A percentile compares a stretch with the other conserved stretches of the same genome.
Evolutionary conservation across 2,888 invertebrate genomes (phyloP).

Genomic region (Chloroclystis v-ata): DNA sequence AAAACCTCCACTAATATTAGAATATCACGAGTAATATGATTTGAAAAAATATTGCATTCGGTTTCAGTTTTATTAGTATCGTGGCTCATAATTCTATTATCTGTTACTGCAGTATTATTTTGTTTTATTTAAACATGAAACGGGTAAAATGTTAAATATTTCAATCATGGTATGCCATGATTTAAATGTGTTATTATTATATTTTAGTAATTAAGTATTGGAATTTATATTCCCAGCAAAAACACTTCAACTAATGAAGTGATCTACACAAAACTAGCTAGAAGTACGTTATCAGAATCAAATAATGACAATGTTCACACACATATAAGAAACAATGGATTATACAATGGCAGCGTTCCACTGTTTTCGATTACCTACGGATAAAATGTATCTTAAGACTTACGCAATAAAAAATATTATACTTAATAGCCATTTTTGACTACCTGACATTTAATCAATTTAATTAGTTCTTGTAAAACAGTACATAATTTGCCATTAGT

Average conservation of each 20-base stretch:
- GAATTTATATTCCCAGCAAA: too few relatives aligned
- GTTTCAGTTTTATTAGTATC: too few relatives aligned
- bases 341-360: slow-evolving; percentile 9
- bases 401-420: slow-evolving; percentile 10
- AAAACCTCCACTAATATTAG: neutral
- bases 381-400: neutral
- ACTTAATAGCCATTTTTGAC: neutral
- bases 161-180: too few relatives aligned
- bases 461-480: too few relatives aligned
- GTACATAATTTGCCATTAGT: too few relatives aligned
- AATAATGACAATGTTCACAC: slow-evolving; percentile 17
- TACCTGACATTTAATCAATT: too few relatives aligned
- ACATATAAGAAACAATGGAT: slow-evolving; percentile 17
- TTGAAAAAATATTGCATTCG: neutral
- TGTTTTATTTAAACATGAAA: too few relatives aligned
- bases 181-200: too few relatives aligned
- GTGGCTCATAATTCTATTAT: too few relatives aligned
- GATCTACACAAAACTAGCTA: neutral
- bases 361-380: slow-evolving; percentile 6
- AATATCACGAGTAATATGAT: neutral
- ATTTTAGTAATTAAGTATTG: too few relatives aligned
- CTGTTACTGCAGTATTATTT: too few relatives aligned
- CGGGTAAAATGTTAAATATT: too few relatives aligned
- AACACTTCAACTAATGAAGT: neutral
- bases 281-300: slow-evolving; percentile 5